Percentiles rank a stretch among this genome's conserved stretches.
These are phyloP conservation scores for Indicator maculatus DNA, from an alignment of 2,113 vertebrate genomes.

Conservation along the genomic window DNA sequence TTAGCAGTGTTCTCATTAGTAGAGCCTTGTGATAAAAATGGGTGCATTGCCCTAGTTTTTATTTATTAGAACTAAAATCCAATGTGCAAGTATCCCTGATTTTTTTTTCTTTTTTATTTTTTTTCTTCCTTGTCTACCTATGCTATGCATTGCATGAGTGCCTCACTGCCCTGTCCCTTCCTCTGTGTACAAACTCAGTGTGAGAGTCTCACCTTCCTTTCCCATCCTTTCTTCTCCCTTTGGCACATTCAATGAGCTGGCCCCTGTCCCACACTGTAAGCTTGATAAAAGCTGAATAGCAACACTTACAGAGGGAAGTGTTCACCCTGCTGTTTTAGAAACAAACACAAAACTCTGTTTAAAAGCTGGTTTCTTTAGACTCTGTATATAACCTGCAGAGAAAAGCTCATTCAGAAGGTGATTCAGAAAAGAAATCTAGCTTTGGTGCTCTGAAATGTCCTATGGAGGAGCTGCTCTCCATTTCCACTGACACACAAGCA, in stretches of 20 bases:
- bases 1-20: conserved; percentile 58
- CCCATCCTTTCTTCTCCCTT: not conserved
- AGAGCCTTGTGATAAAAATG: conserved; percentile 30
- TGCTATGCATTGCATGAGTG: not conserved
- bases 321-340: not conserved
- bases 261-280: not conserved
- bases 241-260: not conserved
- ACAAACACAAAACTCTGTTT: not conserved
- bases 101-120: not conserved
- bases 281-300: not conserved
- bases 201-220: not conserved
- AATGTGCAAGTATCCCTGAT: not conserved
- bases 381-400: not conserved
- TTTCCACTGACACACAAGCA: not conserved
- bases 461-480: not conserved
- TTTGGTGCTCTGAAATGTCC: not conserved
- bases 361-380: not conserved
- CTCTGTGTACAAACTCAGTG: not conserved
- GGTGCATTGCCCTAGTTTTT: conserved; percentile 23
- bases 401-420: not conserved
- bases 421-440: not conserved
- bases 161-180: not conserved
- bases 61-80: conserved; percentile 5
- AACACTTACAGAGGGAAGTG: not conserved
- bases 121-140: not conserved